A percentile compares a stretch with the other conserved stretches of the same genome.
Evolutionary conservation across 2,113 vertebrate genomes (phyloP).

Genomic region (Pungitius pungitius): DNA sequence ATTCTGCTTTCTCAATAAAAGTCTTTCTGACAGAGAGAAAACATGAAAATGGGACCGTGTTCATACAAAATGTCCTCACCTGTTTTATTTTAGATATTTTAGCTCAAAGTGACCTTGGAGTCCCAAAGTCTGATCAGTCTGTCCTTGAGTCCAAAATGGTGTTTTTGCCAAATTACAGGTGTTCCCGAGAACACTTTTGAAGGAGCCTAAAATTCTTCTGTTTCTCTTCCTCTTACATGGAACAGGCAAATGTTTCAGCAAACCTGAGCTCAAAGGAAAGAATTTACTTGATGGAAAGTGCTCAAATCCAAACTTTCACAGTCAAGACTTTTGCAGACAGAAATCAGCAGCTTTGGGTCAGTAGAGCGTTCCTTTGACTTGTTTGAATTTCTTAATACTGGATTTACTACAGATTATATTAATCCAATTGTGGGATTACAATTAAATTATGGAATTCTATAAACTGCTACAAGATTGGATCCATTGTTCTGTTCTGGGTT

Average conservation of each 20-base stretch:
- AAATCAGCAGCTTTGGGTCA: background rate
- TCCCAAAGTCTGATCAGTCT: background rate
- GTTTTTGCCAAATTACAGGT: background rate
- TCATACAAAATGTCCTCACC: background rate
- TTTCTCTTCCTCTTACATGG: background rate
- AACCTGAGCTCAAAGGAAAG: background rate
- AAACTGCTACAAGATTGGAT: background rate
- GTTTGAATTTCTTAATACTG: background rate
- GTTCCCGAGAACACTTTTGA: background rate
- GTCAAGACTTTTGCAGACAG: background rate
- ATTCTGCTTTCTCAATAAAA: slow-evolving; percentile 6
- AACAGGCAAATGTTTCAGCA: background rate
- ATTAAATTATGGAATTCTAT: background rate
- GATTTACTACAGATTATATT: slow-evolving; percentile 1
- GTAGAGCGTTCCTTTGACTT: background rate
- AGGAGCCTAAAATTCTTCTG: background rate
- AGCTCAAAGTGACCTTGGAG: background rate
- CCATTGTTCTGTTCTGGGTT: background rate
- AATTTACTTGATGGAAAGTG: background rate
- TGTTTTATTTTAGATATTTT: background rate
- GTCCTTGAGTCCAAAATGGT: background rate
- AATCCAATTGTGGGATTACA: slow-evolving; percentile 1
- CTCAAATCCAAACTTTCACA: background rate
- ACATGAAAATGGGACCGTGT: background rate
- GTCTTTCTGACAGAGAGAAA: background rate